Conservation (phyloP, 92 coral and sea anemone species). For the Umimayanthus chanpuru region DNA sequence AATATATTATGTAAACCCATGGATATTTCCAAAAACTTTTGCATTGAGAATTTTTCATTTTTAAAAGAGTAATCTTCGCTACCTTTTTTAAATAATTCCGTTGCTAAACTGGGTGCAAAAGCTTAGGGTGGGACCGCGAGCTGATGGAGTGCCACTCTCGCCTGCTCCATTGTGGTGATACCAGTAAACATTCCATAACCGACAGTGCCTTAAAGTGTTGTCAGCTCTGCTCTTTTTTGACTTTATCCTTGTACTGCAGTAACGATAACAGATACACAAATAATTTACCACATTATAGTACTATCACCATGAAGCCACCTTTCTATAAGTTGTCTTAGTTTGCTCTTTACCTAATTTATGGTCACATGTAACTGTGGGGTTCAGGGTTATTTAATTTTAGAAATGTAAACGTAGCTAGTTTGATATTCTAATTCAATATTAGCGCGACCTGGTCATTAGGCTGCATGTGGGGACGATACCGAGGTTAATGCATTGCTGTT, state of each 20-base stretch:
- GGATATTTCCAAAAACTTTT: too few species aligned
- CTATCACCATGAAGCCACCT: neutral
- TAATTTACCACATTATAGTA: neutral
- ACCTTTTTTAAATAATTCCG: neutral
- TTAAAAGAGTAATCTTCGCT: too few species aligned
- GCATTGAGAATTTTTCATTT: too few species aligned
- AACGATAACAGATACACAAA: conserved; percentile 9
- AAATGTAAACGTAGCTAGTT: neutral
- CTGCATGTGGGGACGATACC: neutral
- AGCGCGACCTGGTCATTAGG: neutral
- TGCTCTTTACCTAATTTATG: neutral
- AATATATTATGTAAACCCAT: too few species aligned
- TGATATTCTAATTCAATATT: neutral
- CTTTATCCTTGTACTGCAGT: conserved; percentile 42
- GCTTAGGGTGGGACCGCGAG: neutral
- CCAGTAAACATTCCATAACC: conserved; percentile 28
- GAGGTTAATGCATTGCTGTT: neutral
- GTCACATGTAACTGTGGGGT: neutral
- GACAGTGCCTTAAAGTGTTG: conserved; percentile 10
- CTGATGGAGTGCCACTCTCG: neutral
- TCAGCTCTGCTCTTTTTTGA: conserved; percentile 28
- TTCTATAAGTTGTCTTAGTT: neutral
- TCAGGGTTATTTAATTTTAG: too few species aligned
- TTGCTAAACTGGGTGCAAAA: neutral
- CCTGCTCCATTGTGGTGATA: neutral